Base-by-base conservation (phyloP, 35 echinoderm and acorn worm genomes). In the Heliocidaris erythrogramma region DNA sequence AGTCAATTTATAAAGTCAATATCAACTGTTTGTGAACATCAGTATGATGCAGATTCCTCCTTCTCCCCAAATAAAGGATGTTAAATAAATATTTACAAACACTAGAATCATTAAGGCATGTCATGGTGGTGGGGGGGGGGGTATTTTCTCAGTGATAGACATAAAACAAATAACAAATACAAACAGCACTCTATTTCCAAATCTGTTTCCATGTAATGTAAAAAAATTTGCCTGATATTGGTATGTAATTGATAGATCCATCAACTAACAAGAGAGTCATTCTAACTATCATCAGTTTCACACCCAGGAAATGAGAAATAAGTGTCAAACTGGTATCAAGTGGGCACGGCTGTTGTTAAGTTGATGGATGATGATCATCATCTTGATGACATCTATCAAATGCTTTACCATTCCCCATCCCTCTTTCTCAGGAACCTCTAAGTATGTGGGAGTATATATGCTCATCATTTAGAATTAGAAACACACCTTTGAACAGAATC, bases 381-480 rank as follows among this genome's bases (percentile, higher is more conserved):
- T 56, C 21, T 27, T 27, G 65, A 78, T 78, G 65, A 78, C 65
- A 78, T 78, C 65, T 18, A 78, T 18, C 21, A 18, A 78, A 24
- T n/a, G 21, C 65, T 78, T 78, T 29, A 78, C 65, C 65, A n/a
- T 78, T 24, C 65, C 27, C 8, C 65, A 78, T 78, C 65, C 5
- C 18, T 78, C 65, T 78, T 78, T 78, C 65, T 78, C 65, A 78
- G 65, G 65, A 78, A 27, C 21, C 21, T 21, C 65, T 78, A 78
- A 78, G 21, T 78, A 78, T 78, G 65, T 78, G 65, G 65, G 65
- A 78, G 65, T 78, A 78, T 56, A 78, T 56, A 56, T n/a, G 65
- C 65, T 78, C 65, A 78, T 78, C 65, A 78, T 78, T 78, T n/a
- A 78, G 65, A 27, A 78, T 78, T 78, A 78, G 65, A 78, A 78